A percentile compares a stretch with the other conserved stretches of the same genome.
Evolutionary conservation across 2,797 vertebrate genomes (phyloP).

Genomic region (Myripristis murdjan): DNA sequence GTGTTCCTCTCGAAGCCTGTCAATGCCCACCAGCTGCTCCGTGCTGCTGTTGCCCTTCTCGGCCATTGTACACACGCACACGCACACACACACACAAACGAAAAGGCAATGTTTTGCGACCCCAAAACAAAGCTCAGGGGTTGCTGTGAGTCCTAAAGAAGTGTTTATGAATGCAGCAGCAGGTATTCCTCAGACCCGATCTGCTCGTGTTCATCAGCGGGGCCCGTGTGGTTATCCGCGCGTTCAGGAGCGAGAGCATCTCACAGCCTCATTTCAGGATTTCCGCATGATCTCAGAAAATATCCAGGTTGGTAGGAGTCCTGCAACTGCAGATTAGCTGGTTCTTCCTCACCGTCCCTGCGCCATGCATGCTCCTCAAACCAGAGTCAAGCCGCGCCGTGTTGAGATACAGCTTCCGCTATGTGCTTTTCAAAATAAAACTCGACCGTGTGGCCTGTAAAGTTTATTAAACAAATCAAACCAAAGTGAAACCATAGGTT

Average conservation of each 20-base stretch:
- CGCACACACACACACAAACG: too few species aligned
- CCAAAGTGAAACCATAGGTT: too few species aligned
- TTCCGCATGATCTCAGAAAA: slow-evolving; percentile 74
- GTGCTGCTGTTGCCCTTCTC: slow-evolving; percentile 56
- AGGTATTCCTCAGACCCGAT: slow-evolving; percentile 84
- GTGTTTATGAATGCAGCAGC: slow-evolving; percentile 92
- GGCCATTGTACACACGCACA: slow-evolving; percentile 77
- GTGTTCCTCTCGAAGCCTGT: slow-evolving; percentile 91
- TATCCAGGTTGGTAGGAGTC: slow-evolving; percentile 64
- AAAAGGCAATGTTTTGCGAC: slow-evolving; percentile 35
- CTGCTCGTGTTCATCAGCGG: slow-evolving; percentile 87
- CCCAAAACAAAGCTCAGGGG: slow-evolving; percentile 83
- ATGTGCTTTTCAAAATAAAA: slow-evolving; percentile 48
- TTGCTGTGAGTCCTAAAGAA: slow-evolving; percentile 96
- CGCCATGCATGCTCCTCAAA: slow-evolving; percentile 72
- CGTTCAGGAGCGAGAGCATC: slow-evolving; percentile 87
- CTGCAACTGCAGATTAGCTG: slow-evolving; percentile 56
- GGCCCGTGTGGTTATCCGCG: slow-evolving; percentile 83
- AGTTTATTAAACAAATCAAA: too few species aligned
- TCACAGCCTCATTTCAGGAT: slow-evolving; percentile 91
- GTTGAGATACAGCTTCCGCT: slow-evolving; percentile 7
- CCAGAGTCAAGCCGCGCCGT: fast-evolving
- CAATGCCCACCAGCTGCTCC: slow-evolving; percentile 76
- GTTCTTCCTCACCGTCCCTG: slow-evolving; percentile 66
- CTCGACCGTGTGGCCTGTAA: too few species aligned